Conservation (phyloP, 2,113 vertebrate genomes). For the Rhegmatorhina hoffmannsi region DNA sequence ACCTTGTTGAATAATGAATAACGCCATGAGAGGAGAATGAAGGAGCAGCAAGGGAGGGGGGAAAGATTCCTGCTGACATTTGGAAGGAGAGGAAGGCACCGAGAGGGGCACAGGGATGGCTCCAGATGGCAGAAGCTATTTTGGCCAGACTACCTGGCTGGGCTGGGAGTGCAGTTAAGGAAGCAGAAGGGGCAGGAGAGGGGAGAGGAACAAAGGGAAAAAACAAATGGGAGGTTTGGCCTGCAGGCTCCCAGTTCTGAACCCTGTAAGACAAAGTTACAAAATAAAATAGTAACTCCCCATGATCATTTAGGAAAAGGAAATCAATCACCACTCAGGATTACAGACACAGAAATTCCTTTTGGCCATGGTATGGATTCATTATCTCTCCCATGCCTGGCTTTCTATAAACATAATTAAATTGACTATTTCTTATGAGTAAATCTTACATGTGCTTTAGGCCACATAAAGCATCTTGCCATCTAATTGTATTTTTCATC, state of each 20-base stretch:
- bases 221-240: neutral
- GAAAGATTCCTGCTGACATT: slow-evolving; percentile 53
- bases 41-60: slow-evolving; percentile 22
- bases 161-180: neutral
- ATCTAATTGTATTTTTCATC: slow-evolving; percentile 1
- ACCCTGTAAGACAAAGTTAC: neutral
- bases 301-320: neutral
- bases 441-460: neutral
- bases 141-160: slow-evolving; percentile 59
- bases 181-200: slow-evolving; percentile 19
- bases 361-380: neutral
- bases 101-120: neutral
- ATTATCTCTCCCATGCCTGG: neutral
- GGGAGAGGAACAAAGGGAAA: neutral
- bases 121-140: slow-evolving; percentile 68
- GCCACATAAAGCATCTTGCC: slow-evolving; percentile 36
- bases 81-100: slow-evolving; percentile 13
- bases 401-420: slow-evolving; percentile 33
- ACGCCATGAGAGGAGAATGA: slow-evolving; percentile 1
- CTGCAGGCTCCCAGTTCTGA: neutral
- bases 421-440: neutral
- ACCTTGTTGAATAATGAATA: slow-evolving; percentile 56
- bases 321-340: neutral
- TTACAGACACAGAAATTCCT: neutral
- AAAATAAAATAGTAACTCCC: neutral